Conservation (phyloP, 2,797 vertebrate genomes). For the Rhinoraja longicauda region DNA sequence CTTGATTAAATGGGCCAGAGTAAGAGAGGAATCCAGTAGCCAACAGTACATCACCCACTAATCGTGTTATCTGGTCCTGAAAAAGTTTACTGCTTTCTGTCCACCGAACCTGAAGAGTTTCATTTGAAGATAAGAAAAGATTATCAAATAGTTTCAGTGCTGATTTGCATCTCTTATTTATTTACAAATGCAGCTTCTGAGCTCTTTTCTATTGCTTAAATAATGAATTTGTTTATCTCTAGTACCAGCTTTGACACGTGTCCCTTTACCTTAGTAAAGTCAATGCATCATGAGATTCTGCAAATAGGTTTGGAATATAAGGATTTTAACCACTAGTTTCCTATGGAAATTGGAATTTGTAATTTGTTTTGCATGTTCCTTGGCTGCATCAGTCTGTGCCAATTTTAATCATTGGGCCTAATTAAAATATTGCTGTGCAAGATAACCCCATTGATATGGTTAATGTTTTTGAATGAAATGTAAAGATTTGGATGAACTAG, state of each 20-base stretch:
- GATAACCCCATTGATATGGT: background rate
- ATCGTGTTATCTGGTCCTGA: slow-evolving; percentile 64
- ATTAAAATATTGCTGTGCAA: background rate
- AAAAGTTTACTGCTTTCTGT: slow-evolving; percentile 68
- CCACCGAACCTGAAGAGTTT: slow-evolving; percentile 64
- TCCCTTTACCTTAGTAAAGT: background rate
- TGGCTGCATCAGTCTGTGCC: background rate
- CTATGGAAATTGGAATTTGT: background rate
- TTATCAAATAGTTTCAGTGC: slow-evolving; percentile 22
- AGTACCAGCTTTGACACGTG: background rate
- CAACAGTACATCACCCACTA: slow-evolving; percentile 73
- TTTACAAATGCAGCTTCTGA: background rate
- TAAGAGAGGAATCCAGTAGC: slow-evolving; percentile 76
- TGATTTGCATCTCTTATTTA: background rate
- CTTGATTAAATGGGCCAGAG: slow-evolving; percentile 76
- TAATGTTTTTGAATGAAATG: background rate
- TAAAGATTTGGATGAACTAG: background rate
- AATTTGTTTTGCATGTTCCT: background rate
- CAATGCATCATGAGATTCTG: background rate
- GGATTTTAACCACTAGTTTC: background rate
- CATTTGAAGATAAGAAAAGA: slow-evolving; percentile 38
- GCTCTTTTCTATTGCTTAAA: background rate
- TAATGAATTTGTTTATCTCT: background rate
- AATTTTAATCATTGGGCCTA: background rate
- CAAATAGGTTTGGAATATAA: background rate